phyloP scores from a whole-genome alignment of 2,888 invertebrate genomes.

The Habroteleia sp. region DNA sequence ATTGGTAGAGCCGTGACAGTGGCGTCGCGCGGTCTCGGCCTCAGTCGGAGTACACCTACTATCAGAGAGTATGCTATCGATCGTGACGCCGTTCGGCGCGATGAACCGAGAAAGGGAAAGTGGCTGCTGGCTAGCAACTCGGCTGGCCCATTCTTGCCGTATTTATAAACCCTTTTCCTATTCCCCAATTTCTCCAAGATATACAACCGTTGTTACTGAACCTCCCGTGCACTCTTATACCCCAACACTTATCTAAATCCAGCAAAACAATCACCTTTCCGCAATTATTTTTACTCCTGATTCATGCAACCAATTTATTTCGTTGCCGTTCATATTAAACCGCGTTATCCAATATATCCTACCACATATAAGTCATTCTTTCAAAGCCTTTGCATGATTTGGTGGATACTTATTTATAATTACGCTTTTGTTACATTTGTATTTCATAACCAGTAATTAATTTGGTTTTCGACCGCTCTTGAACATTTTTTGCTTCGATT shows the following conservation, averaged over 20 bases:
- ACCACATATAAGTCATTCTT: too few species aligned
- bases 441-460: slow-evolving; percentile 7
- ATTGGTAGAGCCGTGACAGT: slow-evolving; percentile 38
- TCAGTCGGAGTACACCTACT: slow-evolving; percentile 38
- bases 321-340: too few species aligned
- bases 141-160: slow-evolving; percentile 42
- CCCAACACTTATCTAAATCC: not conserved
- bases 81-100: slow-evolving; percentile 68
- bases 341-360: too few species aligned
- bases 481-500: not conserved
- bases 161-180: slow-evolving; percentile 35
- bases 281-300: too few species aligned
- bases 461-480: slow-evolving; percentile 2
- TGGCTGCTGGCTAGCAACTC: slow-evolving; percentile 68
- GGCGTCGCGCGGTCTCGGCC: slow-evolving; percentile 60
- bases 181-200: slow-evolving; percentile 7
- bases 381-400: too few species aligned
- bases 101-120: slow-evolving; percentile 76
- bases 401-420: too few species aligned
- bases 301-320: too few species aligned
- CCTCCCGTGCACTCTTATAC: too few species aligned
- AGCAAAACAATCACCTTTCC: not conserved
- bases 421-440: not conserved
- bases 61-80: slow-evolving; percentile 54
- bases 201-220: not conserved